A percentile compares a stretch with the other conserved stretches of the same genome.
Evolutionary conservation across 1,140 invertebrate species (phyloP).

Genomic region (Spodoptera frugiperda): DNA sequence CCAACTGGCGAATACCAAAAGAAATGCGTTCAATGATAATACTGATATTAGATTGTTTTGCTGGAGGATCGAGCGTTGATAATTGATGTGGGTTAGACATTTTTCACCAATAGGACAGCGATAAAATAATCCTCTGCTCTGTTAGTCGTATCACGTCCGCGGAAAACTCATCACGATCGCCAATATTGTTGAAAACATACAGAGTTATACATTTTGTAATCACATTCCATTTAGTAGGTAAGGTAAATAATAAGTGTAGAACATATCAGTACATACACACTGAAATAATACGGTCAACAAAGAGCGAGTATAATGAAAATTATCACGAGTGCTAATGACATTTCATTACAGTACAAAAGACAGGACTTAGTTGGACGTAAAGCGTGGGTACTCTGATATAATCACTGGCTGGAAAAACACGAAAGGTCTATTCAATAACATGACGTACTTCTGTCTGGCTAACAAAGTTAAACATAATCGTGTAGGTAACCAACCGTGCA

Average conservation of each 20-base stretch:
- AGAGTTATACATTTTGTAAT: background rate
- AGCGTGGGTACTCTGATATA: conserved; percentile 15
- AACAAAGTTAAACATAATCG: too few relatives aligned
- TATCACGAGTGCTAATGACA: conserved; percentile 23
- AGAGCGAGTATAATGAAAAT: conserved; percentile 7
- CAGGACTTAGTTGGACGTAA: background rate
- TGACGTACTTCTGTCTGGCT: background rate
- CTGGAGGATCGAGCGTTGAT: too few relatives aligned
- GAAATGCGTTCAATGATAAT: background rate
- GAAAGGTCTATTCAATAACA: conserved; percentile 12
- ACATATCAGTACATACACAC: too few relatives aligned
- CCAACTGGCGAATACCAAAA: too few relatives aligned
- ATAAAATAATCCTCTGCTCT: background rate
- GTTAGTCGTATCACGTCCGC: too few relatives aligned
- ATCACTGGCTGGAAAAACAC: background rate
- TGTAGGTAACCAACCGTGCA: too few relatives aligned
- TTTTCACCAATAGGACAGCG: background rate
- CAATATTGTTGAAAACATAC: background rate
- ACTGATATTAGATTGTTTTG: background rate
- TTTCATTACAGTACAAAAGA: conserved; percentile 29
- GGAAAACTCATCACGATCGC: background rate
- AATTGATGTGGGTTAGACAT: conserved; percentile 4
- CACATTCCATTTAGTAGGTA: too few relatives aligned
- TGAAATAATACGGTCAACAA: background rate
- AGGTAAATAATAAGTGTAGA: too few relatives aligned